A percentile compares a stretch with the other conserved stretches of the same genome.
phyloP scores from a whole-genome alignment of 53 echinoderm and acorn worm species.

The Astropecten irregularis region DNA sequence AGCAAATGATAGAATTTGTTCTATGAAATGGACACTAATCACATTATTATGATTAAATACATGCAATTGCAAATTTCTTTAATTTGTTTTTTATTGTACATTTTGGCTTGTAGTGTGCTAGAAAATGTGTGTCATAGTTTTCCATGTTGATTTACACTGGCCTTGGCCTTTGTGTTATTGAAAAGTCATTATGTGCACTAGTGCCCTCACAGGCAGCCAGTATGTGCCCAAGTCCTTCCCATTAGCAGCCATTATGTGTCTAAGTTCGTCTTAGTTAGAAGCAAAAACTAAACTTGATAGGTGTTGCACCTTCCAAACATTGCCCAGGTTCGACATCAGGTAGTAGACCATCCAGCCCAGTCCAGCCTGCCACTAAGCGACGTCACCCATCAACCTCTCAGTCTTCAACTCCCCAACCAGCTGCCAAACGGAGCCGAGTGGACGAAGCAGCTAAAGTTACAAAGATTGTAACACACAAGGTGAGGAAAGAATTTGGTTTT shows the following conservation, averaged over 20 bases:
- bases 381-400: slow-evolving; percentile 20
- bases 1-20: too few relatives aligned
- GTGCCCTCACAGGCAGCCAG: too few relatives aligned
- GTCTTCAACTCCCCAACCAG: neutral
- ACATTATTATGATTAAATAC: too few relatives aligned
- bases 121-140: too few relatives aligned
- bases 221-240: too few relatives aligned
- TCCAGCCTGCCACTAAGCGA: slow-evolving; percentile 21
- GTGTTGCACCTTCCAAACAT: neutral
- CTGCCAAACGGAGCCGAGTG: slow-evolving; percentile 40
- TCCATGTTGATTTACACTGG: too few relatives aligned
- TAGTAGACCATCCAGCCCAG: slow-evolving; percentile 31
- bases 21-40: too few relatives aligned
- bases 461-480: neutral
- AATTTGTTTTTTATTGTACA: neutral
- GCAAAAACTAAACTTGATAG: neutral
- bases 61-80: neutral
- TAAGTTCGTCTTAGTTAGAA: too few relatives aligned
- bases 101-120: too few relatives aligned
- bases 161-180: too few relatives aligned
- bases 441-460: neutral
- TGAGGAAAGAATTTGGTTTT: neutral
- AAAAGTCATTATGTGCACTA: too few relatives aligned
- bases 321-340: neutral
- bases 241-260: too few relatives aligned